Percentiles rank a stretch among this genome's conserved stretches.
Evolutionary conservation across 35 echinoderm and acorn worm genomes (phyloP).

Genomic region (Stichopus chloronotus): DNA sequence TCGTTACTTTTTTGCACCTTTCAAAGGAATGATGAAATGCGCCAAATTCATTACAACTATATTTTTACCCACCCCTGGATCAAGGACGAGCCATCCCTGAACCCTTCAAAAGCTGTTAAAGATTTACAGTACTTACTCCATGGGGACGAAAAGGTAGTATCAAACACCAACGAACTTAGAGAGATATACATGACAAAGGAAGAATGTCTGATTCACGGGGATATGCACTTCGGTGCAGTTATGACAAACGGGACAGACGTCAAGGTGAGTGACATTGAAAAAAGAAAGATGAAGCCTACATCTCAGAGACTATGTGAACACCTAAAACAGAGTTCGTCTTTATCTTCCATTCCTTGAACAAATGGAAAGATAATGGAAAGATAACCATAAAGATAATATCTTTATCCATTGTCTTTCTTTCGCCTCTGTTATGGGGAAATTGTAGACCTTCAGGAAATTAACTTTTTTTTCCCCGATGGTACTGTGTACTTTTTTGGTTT

Average conservation of each 20-base stretch:
- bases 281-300: no score
- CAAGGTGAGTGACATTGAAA: background rate
- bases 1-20: no score
- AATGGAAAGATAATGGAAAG: no score
- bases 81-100: background rate
- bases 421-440: no score
- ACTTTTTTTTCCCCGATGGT: no score
- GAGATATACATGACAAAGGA: background rate
- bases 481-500: no score
- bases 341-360: no score
- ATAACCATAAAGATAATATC: no score
- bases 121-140: background rate
- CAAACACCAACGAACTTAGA: background rate
- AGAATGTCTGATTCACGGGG: background rate
- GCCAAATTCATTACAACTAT: background rate
- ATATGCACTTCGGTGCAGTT: background rate
- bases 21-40: background rate
- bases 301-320: no score
- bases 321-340: no score
- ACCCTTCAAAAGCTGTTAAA: background rate
- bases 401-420: no score
- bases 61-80: background rate
- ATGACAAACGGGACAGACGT: background rate
- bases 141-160: background rate
- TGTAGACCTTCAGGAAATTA: no score